Evolutionary conservation across 2,797 vertebrate genomes (phyloP).

Genomic region (Anableps anableps): DNA sequence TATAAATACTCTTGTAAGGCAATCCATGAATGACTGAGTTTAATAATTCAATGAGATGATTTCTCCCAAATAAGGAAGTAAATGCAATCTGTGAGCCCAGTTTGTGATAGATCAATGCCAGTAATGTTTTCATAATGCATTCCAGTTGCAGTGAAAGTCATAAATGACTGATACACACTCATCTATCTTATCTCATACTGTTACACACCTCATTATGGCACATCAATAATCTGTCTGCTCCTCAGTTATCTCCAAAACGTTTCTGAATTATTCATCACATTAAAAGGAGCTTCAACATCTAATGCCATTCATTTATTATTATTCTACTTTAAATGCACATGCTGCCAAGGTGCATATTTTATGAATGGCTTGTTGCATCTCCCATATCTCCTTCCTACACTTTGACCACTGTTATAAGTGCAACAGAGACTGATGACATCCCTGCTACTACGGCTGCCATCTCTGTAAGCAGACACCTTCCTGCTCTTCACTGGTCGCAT

Average conservation of each 20-base stretch:
- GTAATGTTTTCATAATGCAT: neutral
- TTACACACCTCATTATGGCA: conserved; percentile 24
- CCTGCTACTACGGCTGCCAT: conserved; percentile 18
- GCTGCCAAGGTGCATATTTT: neutral
- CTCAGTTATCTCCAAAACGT: conserved; percentile 5
- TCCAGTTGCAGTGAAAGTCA: conserved; percentile 23
- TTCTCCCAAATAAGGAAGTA: neutral
- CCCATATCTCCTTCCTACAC: conserved; percentile 13
- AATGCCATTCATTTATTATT: conserved; percentile 15
- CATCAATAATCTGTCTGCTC: conserved; percentile 27
- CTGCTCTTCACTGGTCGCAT: conserved; percentile 46
- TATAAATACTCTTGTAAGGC: neutral
- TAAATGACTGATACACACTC: neutral
- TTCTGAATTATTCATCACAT: conserved; percentile 19
- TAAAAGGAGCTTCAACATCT: conserved; percentile 13
- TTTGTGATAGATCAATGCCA: conserved; percentile 2
- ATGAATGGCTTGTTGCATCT: neutral
- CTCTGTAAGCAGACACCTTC: conserved; percentile 63
- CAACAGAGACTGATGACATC: conserved; percentile 53
- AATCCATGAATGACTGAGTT: neutral
- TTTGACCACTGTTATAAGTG: neutral
- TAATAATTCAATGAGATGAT: neutral
- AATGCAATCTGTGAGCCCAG: neutral
- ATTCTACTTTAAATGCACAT: conserved; percentile 14
- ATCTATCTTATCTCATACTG: conserved; percentile 31